Percentiles rank a stretch among this genome's conserved stretches.
These are phyloP conservation scores for Antennarius maculatus DNA, from an alignment of 2,797 vertebrate genomes.

Conservation along the genomic window DNA sequence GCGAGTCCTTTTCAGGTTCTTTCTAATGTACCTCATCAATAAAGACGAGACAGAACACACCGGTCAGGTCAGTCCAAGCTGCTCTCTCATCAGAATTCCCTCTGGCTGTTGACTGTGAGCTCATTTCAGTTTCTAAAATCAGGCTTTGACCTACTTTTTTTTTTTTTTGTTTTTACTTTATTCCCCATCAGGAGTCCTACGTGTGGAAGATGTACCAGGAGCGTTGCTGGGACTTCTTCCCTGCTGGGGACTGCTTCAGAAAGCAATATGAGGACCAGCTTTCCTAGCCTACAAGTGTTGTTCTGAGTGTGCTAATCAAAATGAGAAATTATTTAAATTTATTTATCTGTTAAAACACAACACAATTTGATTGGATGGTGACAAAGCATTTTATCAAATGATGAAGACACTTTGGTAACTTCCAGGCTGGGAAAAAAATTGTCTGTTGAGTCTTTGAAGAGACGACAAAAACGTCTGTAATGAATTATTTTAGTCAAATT, in stretches of 20 bases:
- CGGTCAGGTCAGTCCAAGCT: constrained; percentile 84
- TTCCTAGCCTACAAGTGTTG: constrained; percentile 66
- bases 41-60: constrained; percentile 96
- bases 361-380: constrained; percentile 13
- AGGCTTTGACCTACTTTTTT: background rate
- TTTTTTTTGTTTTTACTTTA: background rate
- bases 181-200: constrained; percentile 87
- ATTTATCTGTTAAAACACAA: constrained; percentile 36
- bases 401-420: background rate
- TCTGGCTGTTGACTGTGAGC: background rate
- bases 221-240: constrained; percentile 94
- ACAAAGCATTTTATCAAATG: background rate
- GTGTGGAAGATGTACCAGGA: constrained; percentile 99
- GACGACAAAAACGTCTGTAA: background rate
- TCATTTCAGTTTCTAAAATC: background rate
- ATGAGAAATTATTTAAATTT: constrained; percentile 1
- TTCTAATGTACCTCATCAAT: constrained; percentile 96
- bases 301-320: background rate
- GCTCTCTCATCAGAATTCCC: background rate
- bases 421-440: background rate
- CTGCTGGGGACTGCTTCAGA: constrained; percentile 93
- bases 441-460: background rate
- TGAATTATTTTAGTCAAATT: constrained; percentile 16
- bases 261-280: constrained; percentile 96
- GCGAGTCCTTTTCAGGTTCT: constrained; percentile 83